phyloP scores from a whole-genome alignment of 2,113 vertebrate species.

The Phyllopteryx taeniolatus region DNA sequence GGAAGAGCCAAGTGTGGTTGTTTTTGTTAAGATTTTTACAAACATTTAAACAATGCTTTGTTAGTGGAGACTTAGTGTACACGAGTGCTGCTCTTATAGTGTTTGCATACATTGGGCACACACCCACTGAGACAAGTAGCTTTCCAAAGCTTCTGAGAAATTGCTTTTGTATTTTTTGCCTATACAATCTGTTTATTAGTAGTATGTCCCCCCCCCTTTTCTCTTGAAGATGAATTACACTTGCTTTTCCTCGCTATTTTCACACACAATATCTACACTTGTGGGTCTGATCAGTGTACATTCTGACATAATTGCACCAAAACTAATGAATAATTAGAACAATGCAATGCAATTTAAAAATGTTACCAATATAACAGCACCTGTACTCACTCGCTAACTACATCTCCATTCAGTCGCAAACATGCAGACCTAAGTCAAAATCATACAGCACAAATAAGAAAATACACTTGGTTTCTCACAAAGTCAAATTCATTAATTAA shows the following conservation, averaged over 20 bases:
- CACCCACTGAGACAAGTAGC: conserved; percentile 11
- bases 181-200: not conserved
- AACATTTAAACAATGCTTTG: conserved; percentile 65
- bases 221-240: not conserved
- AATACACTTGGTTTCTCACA: no score
- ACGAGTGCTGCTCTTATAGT: conserved; percentile 34
- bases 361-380: no score
- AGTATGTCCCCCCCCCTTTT: not conserved
- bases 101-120: conserved; percentile 2
- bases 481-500: no score
- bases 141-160: not conserved
- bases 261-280: not conserved
- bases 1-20: conserved; percentile 57
- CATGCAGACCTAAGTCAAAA: no score
- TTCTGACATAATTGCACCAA: not conserved
- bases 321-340: no score
- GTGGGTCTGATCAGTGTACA: no score
- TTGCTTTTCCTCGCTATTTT: not conserved
- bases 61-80: conserved; percentile 47
- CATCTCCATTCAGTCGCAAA: no score
- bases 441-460: no score
- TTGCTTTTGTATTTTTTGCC: not conserved
- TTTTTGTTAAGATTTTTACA: conserved; percentile 52
- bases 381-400: no score
- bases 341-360: no score